phyloP scores from a whole-genome alignment of 2,888 invertebrate species.

The Sipha maydis region DNA sequence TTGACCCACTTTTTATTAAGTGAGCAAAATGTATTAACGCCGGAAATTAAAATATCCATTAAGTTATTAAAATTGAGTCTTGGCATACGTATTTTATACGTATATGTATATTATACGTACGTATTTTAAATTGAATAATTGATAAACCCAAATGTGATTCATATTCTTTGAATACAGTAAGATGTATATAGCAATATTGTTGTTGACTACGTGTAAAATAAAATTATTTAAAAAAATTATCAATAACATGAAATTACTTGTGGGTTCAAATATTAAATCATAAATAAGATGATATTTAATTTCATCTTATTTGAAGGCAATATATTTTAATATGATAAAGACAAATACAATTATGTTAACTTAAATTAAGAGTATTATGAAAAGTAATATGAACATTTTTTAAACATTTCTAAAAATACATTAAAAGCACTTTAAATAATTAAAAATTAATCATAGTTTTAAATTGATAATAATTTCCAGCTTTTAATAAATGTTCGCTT shows the following conservation, averaged over 20 bases:
- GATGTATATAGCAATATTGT: slow-evolving; percentile 18
- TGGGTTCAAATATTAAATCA: neutral
- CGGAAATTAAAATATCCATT: slow-evolving; percentile 55
- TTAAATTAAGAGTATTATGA: too few relatives aligned
- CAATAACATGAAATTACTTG: neutral
- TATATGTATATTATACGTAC: neutral
- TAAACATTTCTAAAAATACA: too few relatives aligned
- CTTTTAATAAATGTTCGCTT: neutral
- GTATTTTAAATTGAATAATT: slow-evolving; percentile 56
- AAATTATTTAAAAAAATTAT: neutral
- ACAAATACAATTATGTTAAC: too few relatives aligned
- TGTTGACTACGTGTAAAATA: neutral
- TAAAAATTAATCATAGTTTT: neutral
- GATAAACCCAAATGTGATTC: slow-evolving; percentile 53
- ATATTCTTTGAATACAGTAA: slow-evolving; percentile 20
- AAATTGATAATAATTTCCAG: too few relatives aligned
- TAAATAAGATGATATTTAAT: neutral
- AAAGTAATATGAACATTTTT: too few relatives aligned
- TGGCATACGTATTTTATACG: neutral
- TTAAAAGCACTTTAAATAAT: neutral
- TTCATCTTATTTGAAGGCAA: too few relatives aligned
- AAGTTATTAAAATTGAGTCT: slow-evolving; percentile 48
- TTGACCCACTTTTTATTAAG: slow-evolving; percentile 52
- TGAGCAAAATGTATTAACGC: slow-evolving; percentile 36
- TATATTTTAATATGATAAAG: too few relatives aligned